phyloP scores from a whole-genome alignment of 2,797 vertebrate species.

The Notamacropus eugenii region DNA sequence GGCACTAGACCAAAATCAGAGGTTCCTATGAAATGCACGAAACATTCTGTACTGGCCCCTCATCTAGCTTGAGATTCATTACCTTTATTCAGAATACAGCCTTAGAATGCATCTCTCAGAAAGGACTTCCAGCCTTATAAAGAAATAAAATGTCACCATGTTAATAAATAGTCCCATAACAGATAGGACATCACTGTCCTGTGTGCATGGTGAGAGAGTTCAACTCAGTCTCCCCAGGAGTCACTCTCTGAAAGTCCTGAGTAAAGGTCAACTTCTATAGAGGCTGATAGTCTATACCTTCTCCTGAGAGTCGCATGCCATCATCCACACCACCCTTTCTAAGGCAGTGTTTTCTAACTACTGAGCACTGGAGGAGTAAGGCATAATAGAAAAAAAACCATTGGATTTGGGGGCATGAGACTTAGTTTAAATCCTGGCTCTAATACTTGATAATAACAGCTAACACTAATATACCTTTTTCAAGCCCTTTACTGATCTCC shows the following conservation, averaged over 20 bases:
- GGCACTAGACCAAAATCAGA: neutral
- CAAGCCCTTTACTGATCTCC: neutral
- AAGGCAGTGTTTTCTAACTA: neutral
- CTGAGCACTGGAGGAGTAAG: neutral
- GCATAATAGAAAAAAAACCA: neutral
- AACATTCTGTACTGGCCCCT: neutral
- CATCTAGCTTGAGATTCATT: constrained; percentile 46
- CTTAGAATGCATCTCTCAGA: constrained; percentile 40
- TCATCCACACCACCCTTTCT: neutral
- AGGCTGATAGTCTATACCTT: neutral
- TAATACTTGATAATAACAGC: neutral
- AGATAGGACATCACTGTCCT: neutral
- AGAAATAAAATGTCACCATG: constrained; percentile 58
- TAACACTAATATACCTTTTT: neutral
- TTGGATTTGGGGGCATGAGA: neutral
- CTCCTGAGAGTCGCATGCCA: neutral
- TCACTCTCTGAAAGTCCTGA: neutral
- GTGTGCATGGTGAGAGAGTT: neutral
- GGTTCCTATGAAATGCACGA: neutral
- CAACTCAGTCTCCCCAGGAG: neutral
- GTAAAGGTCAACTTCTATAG: neutral
- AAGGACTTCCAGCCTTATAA: constrained; percentile 62
- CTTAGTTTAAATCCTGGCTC: neutral
- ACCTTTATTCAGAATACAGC: constrained; percentile 19
- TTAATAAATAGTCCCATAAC: constrained; percentile 57